Evolutionary conservation across 2,888 invertebrate species (phyloP), one percentile per base, ranked within the genome.

Genomic region (Plebejus argus): DNA sequence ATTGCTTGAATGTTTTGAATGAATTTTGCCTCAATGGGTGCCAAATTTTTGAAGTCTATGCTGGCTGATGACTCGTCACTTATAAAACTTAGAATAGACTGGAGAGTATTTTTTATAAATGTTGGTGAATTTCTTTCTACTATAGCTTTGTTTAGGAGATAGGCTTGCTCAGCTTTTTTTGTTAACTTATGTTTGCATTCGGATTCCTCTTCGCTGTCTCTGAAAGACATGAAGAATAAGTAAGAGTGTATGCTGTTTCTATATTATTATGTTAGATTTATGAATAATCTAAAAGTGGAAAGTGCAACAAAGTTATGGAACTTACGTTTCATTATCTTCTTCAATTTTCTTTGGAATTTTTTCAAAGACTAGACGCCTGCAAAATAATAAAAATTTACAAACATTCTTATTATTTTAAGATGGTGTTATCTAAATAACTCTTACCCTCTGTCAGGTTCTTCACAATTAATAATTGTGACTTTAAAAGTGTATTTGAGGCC

Each of bases 21-120:
- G 49, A 82, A 85, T 61, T 45, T 78, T 0, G 80, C 79, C 20
- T 86, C 84, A 0, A 77, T 66, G 0, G 79, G 80, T 0, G 81
- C 81, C 1, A 84, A 80, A 28, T 83, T 79, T 0, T 72, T 70
- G 53, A 84, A 84, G n/a, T 79, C 78, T 1, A 84, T 18, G 79
- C 80, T 83, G 0, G 80, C 83, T 70, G 80, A 80, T 56, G 45
- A 4, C 1, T 81, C 77, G 15, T 84, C 82, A 1, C 77, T 70
- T 0, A 86, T 45, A 80, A 86, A 86, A 39, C 83, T 81, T 18
- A 83, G 70, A 28, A 85, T 79, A 5, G 77, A 79, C 76, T 81
- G 77, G n/a, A 86, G 77, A 0, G 79, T 53, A 1, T 76, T 78
- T 28, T 79, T 81, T 12, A 83, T 78, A 71, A 84, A 84, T 0